Base-by-base conservation (phyloP, 2,113 vertebrate genomes). In the Engystomops pustulosus region DNA sequence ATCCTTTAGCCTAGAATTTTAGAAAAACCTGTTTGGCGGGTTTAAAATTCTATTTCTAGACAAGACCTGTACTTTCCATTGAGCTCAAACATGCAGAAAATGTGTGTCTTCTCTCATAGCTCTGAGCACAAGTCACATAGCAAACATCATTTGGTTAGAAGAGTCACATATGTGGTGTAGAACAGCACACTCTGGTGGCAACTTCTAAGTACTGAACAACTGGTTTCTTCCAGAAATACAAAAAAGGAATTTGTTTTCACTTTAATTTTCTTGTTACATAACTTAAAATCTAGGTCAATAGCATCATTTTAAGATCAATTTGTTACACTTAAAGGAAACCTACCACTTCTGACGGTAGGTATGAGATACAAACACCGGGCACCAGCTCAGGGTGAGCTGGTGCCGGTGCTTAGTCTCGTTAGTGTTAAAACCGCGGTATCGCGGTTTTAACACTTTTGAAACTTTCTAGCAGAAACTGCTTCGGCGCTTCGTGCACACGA, bases 81-180 rank as follows among this genome's bases (percentile, higher is more conserved):
- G 83, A 85, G 83, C 18, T 36, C 75, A 84, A 77, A 85, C 75
- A 85, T 85, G 75, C 82, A 69, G 82, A 84, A 75, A 84, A 77
- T 68, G 58, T 68, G 45, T 55, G 27, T 77, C 67, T 76, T 83
- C 80, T 77, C 3, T 36, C 45, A 55, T 41, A 84, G 62, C 74
- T 69, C 23, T 9, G 18, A 53, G 32, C 30, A 69, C 23, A 53
- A 55, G 45, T 62, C 44, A 84, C 12, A 25, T 41, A n/a, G 53
- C 53, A 75, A 34, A 49, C 7, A 23, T 17, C 30, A 34, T 77
- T 72, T 36, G n/a, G 3, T 30, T 36, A 8, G n/a, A 3, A 44
- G 30, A 34, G 15, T 20, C 27, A 34, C 41, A 51, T 62, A 83
- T 83, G 20, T 51, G 0, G 49, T 69, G 83, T 79, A 20, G 47